Conservation (phyloP, 2,888 invertebrate genomes). For the Brachypterus glaber region DNA sequence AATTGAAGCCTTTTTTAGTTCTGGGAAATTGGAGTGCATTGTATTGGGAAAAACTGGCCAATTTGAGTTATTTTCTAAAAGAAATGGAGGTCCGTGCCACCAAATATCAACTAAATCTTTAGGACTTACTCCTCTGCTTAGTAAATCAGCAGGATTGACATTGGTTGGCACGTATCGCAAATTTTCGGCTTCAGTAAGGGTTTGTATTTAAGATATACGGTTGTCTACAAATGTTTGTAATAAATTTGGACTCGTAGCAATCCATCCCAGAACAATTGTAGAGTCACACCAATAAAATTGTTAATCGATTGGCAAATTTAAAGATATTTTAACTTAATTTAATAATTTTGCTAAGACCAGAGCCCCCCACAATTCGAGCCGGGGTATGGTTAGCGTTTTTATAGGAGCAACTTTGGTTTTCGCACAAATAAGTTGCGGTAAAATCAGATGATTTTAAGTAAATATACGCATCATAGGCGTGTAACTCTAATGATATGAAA, state of each 20-base stretch:
- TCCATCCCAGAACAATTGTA: constrained; percentile 3
- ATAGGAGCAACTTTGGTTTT: constrained; percentile 5
- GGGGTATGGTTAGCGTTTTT: constrained; percentile 5
- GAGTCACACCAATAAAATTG: constrained; percentile 5
- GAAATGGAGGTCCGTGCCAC: constrained; percentile 11
- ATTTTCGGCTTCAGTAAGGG: not conserved
- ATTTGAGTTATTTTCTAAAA: constrained; percentile 1
- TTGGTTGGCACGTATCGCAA: constrained; percentile 19
- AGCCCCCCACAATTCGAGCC: constrained; percentile 9
- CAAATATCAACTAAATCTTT: constrained; percentile 8
- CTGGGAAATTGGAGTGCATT: not conserved
- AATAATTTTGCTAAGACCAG: constrained; percentile 6
- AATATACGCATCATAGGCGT: constrained; percentile 16
- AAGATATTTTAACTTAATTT: constrained; percentile 2
- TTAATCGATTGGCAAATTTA: not conserved
- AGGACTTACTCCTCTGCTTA: constrained; percentile 15
- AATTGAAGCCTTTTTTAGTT: too few relatives aligned
- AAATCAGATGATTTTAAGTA: constrained; percentile 10
- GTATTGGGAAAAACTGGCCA: constrained; percentile 7
- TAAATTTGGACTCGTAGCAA: constrained; percentile 2
- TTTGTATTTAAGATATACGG: constrained; percentile 6
- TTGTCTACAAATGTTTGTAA: constrained; percentile 5
- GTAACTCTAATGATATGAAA: constrained; percentile 7
- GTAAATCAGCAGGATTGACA: constrained; percentile 19
- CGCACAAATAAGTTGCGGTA: not conserved